These are phyloP conservation scores for Pristionchus pacificus DNA, from an alignment of 1,140 invertebrate genomes.

Conservation along the genomic window DNA sequence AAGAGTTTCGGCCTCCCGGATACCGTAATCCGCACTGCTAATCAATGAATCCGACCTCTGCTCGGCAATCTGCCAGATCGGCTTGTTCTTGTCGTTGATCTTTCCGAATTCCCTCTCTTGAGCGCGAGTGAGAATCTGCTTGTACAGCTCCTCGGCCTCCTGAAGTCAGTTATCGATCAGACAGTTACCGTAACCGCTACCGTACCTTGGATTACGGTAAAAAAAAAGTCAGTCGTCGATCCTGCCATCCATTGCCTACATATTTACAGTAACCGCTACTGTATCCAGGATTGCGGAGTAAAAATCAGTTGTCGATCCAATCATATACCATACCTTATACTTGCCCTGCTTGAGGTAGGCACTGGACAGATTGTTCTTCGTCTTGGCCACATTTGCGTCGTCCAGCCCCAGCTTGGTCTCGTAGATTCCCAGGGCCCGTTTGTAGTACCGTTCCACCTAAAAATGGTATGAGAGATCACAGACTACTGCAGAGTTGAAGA, in stretches of 20 bases:
- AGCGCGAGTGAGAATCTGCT: conserved; percentile 84
- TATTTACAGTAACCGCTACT: too few species aligned
- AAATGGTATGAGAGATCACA: not conserved
- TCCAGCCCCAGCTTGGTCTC: conserved; percentile 91
- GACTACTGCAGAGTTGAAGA: too few species aligned
- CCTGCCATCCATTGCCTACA: too few species aligned
- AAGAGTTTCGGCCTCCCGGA: too few species aligned
- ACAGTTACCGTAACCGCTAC: too few species aligned
- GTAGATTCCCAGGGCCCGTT: conserved; percentile 93
- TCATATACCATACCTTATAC: conserved; percentile 69
- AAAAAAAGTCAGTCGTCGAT: too few species aligned
- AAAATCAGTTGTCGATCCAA: too few species aligned
- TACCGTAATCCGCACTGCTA: too few species aligned
- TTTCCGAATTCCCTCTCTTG: conserved; percentile 89
- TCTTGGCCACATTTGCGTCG: conserved; percentile 98
- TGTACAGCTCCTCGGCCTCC: conserved; percentile 92
- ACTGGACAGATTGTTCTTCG: conserved; percentile 96
- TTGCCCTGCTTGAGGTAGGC: conserved; percentile 97
- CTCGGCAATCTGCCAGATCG: conserved; percentile 97
- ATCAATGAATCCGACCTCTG: too few species aligned
- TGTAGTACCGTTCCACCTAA: conserved; percentile 68
- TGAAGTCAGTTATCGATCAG: too few species aligned
- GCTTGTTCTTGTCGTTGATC: conserved; percentile 81
- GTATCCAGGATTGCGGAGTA: too few species aligned
- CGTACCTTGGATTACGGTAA: too few species aligned